phyloP scores from a whole-genome alignment of 2,113 vertebrate genomes.

The Pelmatolapia mariae region DNA sequence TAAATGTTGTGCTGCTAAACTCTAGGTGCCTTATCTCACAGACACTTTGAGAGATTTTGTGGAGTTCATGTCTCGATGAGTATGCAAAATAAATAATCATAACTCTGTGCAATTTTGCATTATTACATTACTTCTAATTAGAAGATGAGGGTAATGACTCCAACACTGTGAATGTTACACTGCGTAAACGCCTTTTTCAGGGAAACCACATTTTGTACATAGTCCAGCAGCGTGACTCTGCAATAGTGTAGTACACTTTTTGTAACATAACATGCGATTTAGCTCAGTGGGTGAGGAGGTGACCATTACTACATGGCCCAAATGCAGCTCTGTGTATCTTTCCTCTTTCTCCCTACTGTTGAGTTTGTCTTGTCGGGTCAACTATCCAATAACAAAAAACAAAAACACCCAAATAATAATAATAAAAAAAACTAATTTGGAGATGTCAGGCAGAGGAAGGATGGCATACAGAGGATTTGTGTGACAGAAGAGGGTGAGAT shows the following conservation, averaged over 20 bases:
- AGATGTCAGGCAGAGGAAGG: background rate
- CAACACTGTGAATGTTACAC: background rate
- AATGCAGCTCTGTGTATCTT: background rate
- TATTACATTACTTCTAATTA: background rate
- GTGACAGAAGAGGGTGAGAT: background rate
- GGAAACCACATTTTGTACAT: background rate
- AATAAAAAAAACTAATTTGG: background rate
- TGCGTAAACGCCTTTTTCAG: background rate
- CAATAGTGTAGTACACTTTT: background rate
- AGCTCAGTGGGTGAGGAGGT: background rate
- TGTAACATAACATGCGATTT: background rate
- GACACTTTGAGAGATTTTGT: background rate
- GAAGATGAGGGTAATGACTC: background rate
- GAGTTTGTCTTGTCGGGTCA: background rate
- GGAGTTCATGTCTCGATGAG: background rate
- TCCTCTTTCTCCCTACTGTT: background rate
- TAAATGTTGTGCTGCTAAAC: background rate
- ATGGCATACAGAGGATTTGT: background rate
- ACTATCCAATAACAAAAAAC: background rate
- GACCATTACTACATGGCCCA: background rate
- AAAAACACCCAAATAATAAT: background rate
- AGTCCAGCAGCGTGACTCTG: background rate
- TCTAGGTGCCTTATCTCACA: background rate
- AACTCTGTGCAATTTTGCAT: background rate
- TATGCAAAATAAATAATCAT: background rate